These are phyloP conservation scores for Thumatha senex DNA, from an alignment of 2,888 invertebrate species.

Conservation along the genomic window DNA sequence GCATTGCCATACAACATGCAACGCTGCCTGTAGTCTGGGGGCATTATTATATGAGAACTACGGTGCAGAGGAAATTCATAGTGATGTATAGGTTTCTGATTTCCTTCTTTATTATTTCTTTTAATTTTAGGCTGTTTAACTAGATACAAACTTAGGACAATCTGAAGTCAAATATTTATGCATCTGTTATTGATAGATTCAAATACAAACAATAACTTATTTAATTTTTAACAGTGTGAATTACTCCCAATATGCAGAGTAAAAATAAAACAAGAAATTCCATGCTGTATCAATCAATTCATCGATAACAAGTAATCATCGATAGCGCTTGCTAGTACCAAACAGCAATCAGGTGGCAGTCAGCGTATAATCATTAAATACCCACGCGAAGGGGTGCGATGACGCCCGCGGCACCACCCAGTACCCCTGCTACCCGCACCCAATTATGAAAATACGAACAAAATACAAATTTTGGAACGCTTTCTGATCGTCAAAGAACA, in stretches of 20 bases:
- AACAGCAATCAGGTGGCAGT: slow-evolving; percentile 81
- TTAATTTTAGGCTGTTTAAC: too few species aligned
- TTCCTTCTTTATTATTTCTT: too few species aligned
- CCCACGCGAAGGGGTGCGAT: slow-evolving; percentile 77
- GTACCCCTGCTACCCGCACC: slow-evolving; percentile 59
- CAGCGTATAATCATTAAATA: slow-evolving; percentile 84
- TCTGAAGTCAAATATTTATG: too few species aligned
- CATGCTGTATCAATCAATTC: slow-evolving; percentile 28
- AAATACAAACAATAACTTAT: too few species aligned
- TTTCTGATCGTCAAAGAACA: slow-evolving; percentile 59
- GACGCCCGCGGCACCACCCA: slow-evolving; percentile 74
- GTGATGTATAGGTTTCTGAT: too few species aligned
- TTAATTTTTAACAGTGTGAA: too few species aligned
- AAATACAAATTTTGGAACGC: slow-evolving; percentile 74
- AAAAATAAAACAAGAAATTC: slow-evolving; percentile 10
- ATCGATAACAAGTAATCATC: slow-evolving; percentile 67
- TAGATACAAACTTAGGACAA: too few species aligned
- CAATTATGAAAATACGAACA: slow-evolving; percentile 83
- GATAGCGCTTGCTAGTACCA: slow-evolving; percentile 55
- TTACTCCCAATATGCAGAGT: slow-evolving; percentile 14
- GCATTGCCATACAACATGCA: too few species aligned
- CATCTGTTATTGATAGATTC: too few species aligned
- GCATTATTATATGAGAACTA: too few species aligned
- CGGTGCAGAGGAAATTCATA: too few species aligned
- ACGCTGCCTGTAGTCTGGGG: too few species aligned